Base-by-base conservation (phyloP, 1,140 invertebrate genomes). In the Propsilocerus akamusi region DNA sequence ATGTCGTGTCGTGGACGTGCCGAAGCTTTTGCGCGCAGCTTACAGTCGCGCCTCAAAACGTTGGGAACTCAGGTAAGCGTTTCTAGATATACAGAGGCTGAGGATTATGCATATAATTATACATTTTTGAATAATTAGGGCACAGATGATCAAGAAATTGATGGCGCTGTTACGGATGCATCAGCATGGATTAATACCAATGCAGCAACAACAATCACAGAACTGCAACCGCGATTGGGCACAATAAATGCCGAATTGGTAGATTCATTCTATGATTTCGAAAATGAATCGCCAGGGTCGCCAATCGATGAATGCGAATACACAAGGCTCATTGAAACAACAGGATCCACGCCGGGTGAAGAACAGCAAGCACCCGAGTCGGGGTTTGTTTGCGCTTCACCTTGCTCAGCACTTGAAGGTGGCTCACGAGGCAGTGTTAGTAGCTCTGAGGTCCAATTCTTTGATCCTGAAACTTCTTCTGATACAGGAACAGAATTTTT, bases 1-100 rank as follows among this genome's bases (percentile, higher is more conserved):
- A 80, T 80, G 72, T 84, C 80, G 61, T 87, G 83, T 61, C 73
- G 82, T 37, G 78, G 78, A 25, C 71, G 81, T 49, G 83, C 83
- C 14, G 83, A 85, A 60, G 80, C 81, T 32, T 84, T 87, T 59
- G 83, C 84, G 46, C 69, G 80, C 51, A 76, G 78, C 56, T 68
- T 87, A 49, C 82, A 85, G 55, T 75, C 75, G 24, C 77, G 81
- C 52, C 67, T 87, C 49, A 74, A 76, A 52, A 78, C 78, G 34
- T 68, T 86, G 48, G 77, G 77, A 14, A 63, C 70, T 41, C 68
- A 76, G 47, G 64, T 65, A 48, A 58, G 25, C 14, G 28, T 8
- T 47, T 17, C 48, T 1, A 28, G 5, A 22, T 48, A 14, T 26
- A 11, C 17, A 14, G 25, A 17, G 14, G 12, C 46, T 63, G 61